Evolutionary conservation across 2,113 vertebrate species (phyloP).

Genomic region (Menidia beryllina): DNA sequence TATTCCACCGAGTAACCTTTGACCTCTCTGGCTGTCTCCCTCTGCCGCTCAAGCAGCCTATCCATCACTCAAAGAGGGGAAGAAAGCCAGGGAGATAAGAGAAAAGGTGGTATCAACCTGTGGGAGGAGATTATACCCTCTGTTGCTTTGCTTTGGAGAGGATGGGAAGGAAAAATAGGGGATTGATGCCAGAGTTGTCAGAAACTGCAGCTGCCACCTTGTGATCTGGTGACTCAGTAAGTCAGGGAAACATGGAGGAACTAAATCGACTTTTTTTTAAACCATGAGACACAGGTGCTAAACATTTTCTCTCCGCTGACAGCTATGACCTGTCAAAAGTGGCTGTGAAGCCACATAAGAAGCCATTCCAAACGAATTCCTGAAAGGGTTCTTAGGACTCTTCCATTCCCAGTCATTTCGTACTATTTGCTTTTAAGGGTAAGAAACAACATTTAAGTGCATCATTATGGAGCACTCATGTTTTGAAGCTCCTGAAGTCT

Average conservation of each 20-base stretch:
- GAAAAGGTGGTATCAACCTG: slow-evolving; percentile 55
- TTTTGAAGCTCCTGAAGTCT: slow-evolving; percentile 46
- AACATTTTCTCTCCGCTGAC: slow-evolving; percentile 48
- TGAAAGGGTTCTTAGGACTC: slow-evolving; percentile 25
- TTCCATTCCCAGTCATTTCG: slow-evolving; percentile 21
- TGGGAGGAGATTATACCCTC: slow-evolving; percentile 62
- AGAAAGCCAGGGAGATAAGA: slow-evolving; percentile 47
- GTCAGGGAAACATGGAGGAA: slow-evolving; percentile 34
- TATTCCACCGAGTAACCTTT: slow-evolving; percentile 74
- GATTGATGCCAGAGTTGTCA: slow-evolving; percentile 40
- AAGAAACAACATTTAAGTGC: slow-evolving; percentile 44
- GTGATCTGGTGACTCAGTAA: slow-evolving; percentile 43
- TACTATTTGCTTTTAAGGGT: slow-evolving; percentile 19
- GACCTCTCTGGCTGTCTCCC: slow-evolving; percentile 59
- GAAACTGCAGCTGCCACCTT: background rate
- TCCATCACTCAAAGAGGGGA: slow-evolving; percentile 66
- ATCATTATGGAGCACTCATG: slow-evolving; percentile 28
- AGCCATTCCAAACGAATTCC: slow-evolving; percentile 48
- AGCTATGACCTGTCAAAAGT: slow-evolving; percentile 58
- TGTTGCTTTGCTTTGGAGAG: slow-evolving; percentile 37
- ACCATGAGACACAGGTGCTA: slow-evolving; percentile 36
- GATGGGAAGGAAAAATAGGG: background rate
- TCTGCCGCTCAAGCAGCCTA: slow-evolving; percentile 58
- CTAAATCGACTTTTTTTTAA: slow-evolving; percentile 49
- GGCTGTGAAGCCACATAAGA: slow-evolving; percentile 26